Evolutionary conservation across 53 echinoderm and acorn worm genomes (phyloP), one percentile per base, ranked within the genome.

Genomic region (Stichopus horrens): DNA sequence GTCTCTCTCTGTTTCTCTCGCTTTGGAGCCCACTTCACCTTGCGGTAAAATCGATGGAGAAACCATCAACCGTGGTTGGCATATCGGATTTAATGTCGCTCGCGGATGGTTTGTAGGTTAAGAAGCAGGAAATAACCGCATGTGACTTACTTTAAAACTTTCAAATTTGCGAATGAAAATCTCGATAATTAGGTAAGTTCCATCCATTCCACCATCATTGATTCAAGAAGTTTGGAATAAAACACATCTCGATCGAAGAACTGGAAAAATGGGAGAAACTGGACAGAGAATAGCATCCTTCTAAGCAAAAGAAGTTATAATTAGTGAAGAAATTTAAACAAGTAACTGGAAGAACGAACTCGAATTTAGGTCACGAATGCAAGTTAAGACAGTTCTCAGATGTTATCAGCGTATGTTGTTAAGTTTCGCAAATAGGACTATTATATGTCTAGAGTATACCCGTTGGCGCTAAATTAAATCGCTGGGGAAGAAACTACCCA

Each of bases 101-200:
- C 5, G 53, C 53, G 79, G 55, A 55, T 18, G 13, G 18, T 79
- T 79, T 79, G 79, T 79, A 79, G 79, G 79, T 79, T 79, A 79
- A 79, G 79, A 79, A 54, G 79, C 53, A 19, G 23, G 18, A 54
- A 79, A 79, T 52, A 77, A 79, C 54, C n/a, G 18, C 56, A 79
- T 54, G 52, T 79, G 79, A 79, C 79, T 79, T 79, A 79, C 79
- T 79, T 79, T 54, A 13, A 18, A n/a, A 10, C 63, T 63, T 63
- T 63, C 16, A 63, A 63, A 0, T 13, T 16, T 13, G 63, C 63
- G 63, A 63, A 63, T 63, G 10, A 63, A 63, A 63, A 63, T 63
- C 63, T 63, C 63, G 63, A 7, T 9, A 63, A 63, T 13, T 10
- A 63, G 63, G 16, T 16, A 63, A 63, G 63, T 63, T 63, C 16